A percentile compares a stretch with the other conserved stretches of the same genome.
Evolutionary conservation across 2,113 vertebrate genomes (phyloP).

Genomic region (Lichenostomus cassidix): DNA sequence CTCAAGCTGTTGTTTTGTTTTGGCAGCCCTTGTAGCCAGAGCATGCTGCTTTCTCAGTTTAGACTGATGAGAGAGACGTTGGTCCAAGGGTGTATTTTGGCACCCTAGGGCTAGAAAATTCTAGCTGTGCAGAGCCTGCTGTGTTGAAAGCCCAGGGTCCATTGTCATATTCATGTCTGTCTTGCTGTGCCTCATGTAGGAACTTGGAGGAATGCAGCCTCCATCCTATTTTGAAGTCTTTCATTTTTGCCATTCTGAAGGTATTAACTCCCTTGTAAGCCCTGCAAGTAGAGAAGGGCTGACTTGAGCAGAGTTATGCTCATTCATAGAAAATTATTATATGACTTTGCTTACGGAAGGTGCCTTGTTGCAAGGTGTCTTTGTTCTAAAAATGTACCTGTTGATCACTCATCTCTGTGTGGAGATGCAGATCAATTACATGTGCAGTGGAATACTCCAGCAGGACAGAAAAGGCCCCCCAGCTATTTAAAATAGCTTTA

Average conservation of each 20-base stretch:
- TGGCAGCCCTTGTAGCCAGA: conserved; percentile 44
- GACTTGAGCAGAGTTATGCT: neutral
- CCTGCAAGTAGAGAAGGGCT: neutral
- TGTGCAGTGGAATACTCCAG: neutral
- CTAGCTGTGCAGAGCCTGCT: neutral
- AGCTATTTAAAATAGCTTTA: neutral
- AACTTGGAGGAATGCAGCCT: neutral
- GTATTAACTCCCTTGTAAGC: neutral
- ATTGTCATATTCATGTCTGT: neutral
- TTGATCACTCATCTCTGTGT: neutral
- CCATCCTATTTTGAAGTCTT: neutral
- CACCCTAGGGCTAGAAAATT: conserved; percentile 27
- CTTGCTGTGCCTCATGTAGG: neutral
- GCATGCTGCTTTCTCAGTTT: conserved; percentile 38
- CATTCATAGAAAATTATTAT: neutral
- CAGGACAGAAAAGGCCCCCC: neutral
- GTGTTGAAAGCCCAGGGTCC: neutral
- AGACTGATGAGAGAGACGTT: conserved; percentile 1
- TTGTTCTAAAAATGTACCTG: neutral
- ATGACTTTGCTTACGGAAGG: neutral
- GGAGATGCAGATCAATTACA: neutral
- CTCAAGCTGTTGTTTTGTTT: conserved; percentile 78
- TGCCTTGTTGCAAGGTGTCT: neutral
- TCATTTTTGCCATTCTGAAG: neutral
- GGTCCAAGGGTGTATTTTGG: conserved; percentile 37